Evolutionary conservation across 2,113 vertebrate genomes (phyloP), one percentile per base, ranked within the genome.

Genomic region (Aramus guarauna): DNA sequence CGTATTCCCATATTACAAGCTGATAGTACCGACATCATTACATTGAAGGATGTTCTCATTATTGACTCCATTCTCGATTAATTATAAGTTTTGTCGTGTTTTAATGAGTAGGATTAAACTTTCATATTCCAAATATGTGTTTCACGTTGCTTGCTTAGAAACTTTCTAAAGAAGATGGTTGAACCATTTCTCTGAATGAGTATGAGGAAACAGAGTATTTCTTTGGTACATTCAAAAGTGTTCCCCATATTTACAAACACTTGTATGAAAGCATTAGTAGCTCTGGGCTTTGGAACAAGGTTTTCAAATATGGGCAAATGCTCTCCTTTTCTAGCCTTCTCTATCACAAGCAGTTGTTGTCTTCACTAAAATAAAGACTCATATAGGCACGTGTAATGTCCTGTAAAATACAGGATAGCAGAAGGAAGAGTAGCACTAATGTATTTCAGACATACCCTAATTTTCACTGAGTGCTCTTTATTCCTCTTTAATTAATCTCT

Each of bases 51-150:
- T 96, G 81, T 87, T 96, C 92, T 94, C 83, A 68, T 94, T 96
- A 90, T 95, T 94, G 80, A 97, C 86, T 96, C 45, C 86, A 37
- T 92, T 93, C 71, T 91, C 95, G 96, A 86, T 96, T 96, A 96
- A 86, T 95, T 94, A 88, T 92, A 96, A 88, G 84, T 94, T 97
- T 97, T 92, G 76, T 85, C 66, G 34, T 85, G 74, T 94, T 97
- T 96, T 91, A 96, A 94, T 96, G 80, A 94, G 85, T 87, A 91
- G 88, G 88, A 96, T 95, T 96, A 87, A 94, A 96, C 53, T 96
- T 96, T 87, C 91, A 48, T 95, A 66, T 95, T 95, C 88, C 83
- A 91, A 84, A 93, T 95, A 76, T 67, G 66, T 72, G 39, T 76
- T 78, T 90, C 15, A 2, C 2, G 1, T 79, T 88, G 39, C 81